phyloP scores from a whole-genome alignment of 2,113 vertebrate genomes.

The Microtus richardsoni region DNA sequence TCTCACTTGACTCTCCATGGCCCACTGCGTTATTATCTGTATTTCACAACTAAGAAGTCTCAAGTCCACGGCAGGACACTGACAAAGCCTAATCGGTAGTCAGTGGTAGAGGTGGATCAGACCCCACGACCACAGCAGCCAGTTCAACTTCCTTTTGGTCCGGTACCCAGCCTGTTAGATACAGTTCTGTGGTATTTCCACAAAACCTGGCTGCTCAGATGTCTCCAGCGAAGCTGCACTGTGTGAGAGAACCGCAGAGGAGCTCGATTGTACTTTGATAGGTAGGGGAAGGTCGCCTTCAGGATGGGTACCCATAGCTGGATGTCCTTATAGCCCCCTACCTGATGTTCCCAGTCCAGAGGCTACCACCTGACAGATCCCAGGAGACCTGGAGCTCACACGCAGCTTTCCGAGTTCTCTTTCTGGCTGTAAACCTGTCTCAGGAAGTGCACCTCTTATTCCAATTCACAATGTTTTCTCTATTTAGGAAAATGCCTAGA shows the following conservation, averaged over 20 bases:
- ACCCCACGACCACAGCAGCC: accelerated
- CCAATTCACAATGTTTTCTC: neutral
- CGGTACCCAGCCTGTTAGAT: neutral
- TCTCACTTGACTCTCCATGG: neutral
- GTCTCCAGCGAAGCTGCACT: accelerated
- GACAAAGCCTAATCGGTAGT: neutral
- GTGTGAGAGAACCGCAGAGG: accelerated
- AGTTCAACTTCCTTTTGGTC: neutral
- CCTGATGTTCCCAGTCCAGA: neutral
- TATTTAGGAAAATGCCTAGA: neutral
- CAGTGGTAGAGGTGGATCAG: neutral
- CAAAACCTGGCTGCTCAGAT: neutral
- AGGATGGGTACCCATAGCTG: too few relatives aligned
- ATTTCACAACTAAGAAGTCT: neutral
- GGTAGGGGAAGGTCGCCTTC: too few relatives aligned
- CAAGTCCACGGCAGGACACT: neutral
- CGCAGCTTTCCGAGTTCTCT: neutral
- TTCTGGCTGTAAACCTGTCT: neutral
- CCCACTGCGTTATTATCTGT: neutral
- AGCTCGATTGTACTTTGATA: too few relatives aligned
- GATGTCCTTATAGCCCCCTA: neutral
- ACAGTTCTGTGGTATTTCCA: neutral
- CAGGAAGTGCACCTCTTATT: neutral
- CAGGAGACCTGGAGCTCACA: neutral
- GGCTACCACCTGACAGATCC: neutral